Evolutionary conservation across 2,888 invertebrate species (phyloP).

Genomic region (Dryobotodes eremita): DNA sequence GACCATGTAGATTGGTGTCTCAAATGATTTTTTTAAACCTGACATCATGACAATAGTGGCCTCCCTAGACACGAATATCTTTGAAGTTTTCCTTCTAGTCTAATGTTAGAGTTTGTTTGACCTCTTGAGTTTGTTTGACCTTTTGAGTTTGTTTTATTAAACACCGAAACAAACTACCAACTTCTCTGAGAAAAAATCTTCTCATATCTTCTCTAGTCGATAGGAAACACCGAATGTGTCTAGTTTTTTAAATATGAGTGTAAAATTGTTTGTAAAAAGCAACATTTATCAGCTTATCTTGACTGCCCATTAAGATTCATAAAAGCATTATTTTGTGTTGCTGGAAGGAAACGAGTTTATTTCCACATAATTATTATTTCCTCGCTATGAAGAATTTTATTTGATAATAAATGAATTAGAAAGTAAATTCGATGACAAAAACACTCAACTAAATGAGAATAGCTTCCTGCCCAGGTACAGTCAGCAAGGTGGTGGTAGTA

Average conservation of each 20-base stretch:
- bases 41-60: not conserved
- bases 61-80: not conserved
- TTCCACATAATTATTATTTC: not conserved
- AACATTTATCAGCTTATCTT: too few relatives aligned
- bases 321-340: slow-evolving; percentile 7
- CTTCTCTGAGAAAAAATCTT: too few relatives aligned
- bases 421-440: not conserved
- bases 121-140: too few relatives aligned
- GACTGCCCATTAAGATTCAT: not conserved
- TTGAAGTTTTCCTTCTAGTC: not conserved
- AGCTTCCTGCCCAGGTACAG: not conserved
- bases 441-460: not conserved
- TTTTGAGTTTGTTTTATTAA: not conserved
- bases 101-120: not conserved
- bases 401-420: not conserved
- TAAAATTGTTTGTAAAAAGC: not conserved
- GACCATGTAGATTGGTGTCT: too few relatives aligned
- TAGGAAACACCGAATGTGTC: not conserved
- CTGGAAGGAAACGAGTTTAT: not conserved
- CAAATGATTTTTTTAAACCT: not conserved
- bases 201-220: not conserved
- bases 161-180: too few relatives aligned
- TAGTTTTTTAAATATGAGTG: not conserved
- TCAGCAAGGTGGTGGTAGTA: not conserved
- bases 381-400: not conserved